Conservation (phyloP, 2,888 invertebrate genomes). For the Leucoma salicis region DNA sequence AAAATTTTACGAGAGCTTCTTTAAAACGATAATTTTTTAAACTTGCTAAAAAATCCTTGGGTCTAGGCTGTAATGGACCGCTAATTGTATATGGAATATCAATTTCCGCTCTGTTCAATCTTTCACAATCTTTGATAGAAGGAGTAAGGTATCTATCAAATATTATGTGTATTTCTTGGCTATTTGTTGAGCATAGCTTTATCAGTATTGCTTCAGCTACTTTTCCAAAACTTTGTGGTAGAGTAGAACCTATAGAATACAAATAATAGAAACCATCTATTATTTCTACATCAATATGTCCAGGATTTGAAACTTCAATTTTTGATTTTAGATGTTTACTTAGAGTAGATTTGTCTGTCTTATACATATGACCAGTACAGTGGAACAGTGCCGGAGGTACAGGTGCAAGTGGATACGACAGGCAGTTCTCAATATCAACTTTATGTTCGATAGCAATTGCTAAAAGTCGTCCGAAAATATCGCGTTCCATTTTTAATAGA, state of each 20-base stretch:
- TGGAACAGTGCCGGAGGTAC: slow-evolving; percentile 8
- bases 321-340: slow-evolving; percentile 7
- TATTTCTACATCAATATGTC: background rate
- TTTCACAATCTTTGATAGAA: slow-evolving; percentile 46
- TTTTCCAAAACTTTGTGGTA: slow-evolving; percentile 24
- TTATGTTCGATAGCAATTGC: slow-evolving; percentile 38
- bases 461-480: slow-evolving; percentile 30
- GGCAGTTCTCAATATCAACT: slow-evolving; percentile 36
- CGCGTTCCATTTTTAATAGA: slow-evolving; percentile 33
- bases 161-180: slow-evolving; percentile 20
- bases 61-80: slow-evolving; percentile 30
- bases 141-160: slow-evolving; percentile 31
- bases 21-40: slow-evolving; percentile 41
- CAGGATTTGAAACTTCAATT: background rate
- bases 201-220: slow-evolving; percentile 27
- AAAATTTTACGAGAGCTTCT: slow-evolving; percentile 38
- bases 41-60: slow-evolving; percentile 33
- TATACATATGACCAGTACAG: slow-evolving; percentile 1
- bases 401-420: slow-evolving; percentile 35
- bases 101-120: slow-evolving; percentile 9
- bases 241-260: background rate
- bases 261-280: background rate
- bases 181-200: slow-evolving; percentile 9
- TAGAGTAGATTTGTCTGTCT: slow-evolving; percentile 9
- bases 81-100: slow-evolving; percentile 17